phyloP scores from a whole-genome alignment of 1,140 invertebrate genomes.

The Macrostomum lignano region DNA sequence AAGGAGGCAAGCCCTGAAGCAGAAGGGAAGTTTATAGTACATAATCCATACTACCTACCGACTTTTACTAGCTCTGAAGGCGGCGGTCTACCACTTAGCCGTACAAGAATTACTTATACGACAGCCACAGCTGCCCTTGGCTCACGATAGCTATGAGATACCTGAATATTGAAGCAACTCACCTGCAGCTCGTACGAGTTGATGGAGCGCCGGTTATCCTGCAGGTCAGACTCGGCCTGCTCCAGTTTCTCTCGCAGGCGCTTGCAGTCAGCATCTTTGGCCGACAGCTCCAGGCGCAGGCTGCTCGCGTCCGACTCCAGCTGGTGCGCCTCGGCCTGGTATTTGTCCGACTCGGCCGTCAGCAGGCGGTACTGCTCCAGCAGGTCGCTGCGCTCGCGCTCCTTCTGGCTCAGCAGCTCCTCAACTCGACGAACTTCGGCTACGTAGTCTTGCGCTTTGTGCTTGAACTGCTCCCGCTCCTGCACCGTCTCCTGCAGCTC shows the following conservation, averaged over 20 bases:
- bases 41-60: too few species aligned
- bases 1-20: too few species aligned
- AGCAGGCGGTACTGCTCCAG: constrained; percentile 13
- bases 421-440: constrained; percentile 22
- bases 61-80: too few species aligned
- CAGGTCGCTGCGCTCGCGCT: constrained; percentile 4
- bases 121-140: not conserved
- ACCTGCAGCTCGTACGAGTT: not conserved
- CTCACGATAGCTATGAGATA: not conserved
- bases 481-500: constrained; percentile 22
- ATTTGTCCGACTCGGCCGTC: constrained; percentile 20
- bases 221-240: constrained; percentile 19
- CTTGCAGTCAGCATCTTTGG: constrained; percentile 20
- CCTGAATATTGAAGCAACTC: not conserved
- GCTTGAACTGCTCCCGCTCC: constrained; percentile 18
- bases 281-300: constrained; percentile 20
- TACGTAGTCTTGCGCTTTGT: constrained; percentile 25
- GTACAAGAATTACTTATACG: too few species aligned
- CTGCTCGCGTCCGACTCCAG: constrained; percentile 22
- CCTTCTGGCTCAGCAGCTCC: constrained; percentile 12
- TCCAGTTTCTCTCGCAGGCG: constrained; percentile 19
- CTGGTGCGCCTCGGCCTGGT: constrained; percentile 17
- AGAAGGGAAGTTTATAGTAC: too few species aligned
- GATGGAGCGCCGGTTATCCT: constrained; percentile 9
- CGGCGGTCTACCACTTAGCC: too few species aligned